Evolutionary conservation across 2,113 vertebrate species (phyloP).

Genomic region (Pholis gunnellus): DNA sequence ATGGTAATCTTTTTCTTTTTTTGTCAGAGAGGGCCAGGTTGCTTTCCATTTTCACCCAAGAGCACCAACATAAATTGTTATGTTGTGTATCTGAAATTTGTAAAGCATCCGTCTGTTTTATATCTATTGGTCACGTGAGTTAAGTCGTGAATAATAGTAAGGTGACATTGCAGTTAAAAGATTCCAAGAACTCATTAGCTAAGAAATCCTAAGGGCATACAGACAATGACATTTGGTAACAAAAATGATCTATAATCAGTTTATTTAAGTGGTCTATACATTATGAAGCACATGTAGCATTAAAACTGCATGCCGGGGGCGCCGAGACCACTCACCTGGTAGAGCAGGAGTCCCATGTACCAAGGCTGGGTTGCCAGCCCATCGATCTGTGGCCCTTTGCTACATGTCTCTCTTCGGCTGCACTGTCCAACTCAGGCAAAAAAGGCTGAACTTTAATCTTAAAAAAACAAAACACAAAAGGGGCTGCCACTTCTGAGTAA

Average conservation of each 20-base stretch:
- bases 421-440: not conserved
- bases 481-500: not conserved
- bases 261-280: not conserved
- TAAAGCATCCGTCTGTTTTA: not conserved
- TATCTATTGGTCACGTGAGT: not conserved
- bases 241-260: slow-evolving; percentile 3
- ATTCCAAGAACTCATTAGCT: not conserved
- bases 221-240: not conserved
- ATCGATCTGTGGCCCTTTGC: not conserved
- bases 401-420: not conserved
- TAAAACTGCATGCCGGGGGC: not conserved
- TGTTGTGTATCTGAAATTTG: slow-evolving; percentile 21
- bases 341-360: not conserved
- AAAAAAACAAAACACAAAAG: not conserved
- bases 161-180: not conserved
- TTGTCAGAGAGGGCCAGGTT: slow-evolving; percentile 13
- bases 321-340: too few relatives aligned
- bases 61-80: slow-evolving; percentile 10
- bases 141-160: not conserved
- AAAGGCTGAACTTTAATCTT: not conserved
- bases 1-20: slow-evolving; percentile 47
- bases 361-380: not conserved
- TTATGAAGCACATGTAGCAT: not conserved
- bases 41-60: slow-evolving; percentile 31
- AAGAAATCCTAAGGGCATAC: not conserved